Conservation (phyloP, 2,888 invertebrate species). For the Tyria jacobaeae region DNA sequence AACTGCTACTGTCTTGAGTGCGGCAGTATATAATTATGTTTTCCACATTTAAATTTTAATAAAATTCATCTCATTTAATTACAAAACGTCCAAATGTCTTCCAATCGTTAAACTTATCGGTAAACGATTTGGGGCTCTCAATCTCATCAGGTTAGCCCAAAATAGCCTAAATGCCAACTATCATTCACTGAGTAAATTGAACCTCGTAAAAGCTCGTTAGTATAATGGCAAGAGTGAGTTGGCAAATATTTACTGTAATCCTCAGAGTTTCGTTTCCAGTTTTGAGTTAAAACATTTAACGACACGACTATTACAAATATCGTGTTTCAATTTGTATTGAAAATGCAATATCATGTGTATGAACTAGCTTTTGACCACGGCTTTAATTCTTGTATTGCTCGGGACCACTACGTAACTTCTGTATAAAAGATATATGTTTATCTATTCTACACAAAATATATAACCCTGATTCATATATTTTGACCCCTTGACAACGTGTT, state of each 20-base stretch:
- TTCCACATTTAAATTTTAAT: neutral
- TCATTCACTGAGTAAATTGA: slow-evolving; percentile 35
- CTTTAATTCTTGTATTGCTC: too few species aligned
- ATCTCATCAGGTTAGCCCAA: slow-evolving; percentile 19
- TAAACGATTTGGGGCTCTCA: slow-evolving; percentile 35
- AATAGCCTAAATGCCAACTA: slow-evolving; percentile 23
- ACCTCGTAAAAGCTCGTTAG: slow-evolving; percentile 35
- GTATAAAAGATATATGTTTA: too few species aligned
- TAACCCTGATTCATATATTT: too few species aligned
- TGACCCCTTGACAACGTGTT: too few species aligned
- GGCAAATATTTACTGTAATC: slow-evolving; percentile 38
- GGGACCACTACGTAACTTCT: too few species aligned
- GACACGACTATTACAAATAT: neutral
- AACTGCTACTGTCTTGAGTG: too few species aligned
- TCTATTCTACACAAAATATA: too few species aligned
- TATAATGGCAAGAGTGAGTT: slow-evolving; percentile 34
- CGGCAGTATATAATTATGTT: too few species aligned
- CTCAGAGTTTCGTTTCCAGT: slow-evolving; percentile 13
- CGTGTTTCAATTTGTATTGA: neutral
- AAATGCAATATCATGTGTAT: neutral
- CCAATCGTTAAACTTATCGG: slow-evolving; percentile 29
- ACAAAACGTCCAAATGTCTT: slow-evolving; percentile 16
- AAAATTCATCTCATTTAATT: slow-evolving; percentile 13
- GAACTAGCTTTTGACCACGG: too few species aligned
- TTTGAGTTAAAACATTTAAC: slow-evolving; percentile 3